Evolutionary conservation across 1,140 invertebrate genomes (phyloP).

Genomic region (Drosophila nannoptera): DNA sequence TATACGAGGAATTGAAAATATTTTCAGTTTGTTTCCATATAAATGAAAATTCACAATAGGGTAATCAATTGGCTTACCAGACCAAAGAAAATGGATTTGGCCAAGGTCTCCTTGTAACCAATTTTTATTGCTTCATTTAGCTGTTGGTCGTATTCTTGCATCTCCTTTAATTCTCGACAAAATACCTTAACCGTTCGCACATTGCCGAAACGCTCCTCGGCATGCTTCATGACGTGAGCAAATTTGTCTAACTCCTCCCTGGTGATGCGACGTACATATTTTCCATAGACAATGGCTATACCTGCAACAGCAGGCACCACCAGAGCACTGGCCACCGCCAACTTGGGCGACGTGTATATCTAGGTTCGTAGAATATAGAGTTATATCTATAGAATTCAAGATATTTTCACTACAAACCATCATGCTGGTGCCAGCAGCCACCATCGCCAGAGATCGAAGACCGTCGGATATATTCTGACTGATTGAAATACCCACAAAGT

Average conservation of each 20-base stretch:
- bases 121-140: constrained; percentile 88
- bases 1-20: constrained; percentile 64
- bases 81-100: constrained; percentile 94
- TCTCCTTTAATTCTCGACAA: constrained; percentile 90
- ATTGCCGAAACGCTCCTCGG: constrained; percentile 95
- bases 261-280: constrained; percentile 92
- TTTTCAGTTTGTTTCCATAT: neutral
- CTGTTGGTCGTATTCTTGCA: constrained; percentile 84
- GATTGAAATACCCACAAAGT: constrained; percentile 93
- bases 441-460: constrained; percentile 90
- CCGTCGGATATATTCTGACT: constrained; percentile 97
- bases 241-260: constrained; percentile 90
- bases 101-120: constrained; percentile 92
- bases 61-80: constrained; percentile 80
- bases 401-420: constrained; percentile 84
- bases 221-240: constrained; percentile 90
- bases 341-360: constrained; percentile 93
- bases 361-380: neutral
- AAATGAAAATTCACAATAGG: too few species aligned
- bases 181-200: constrained; percentile 97
- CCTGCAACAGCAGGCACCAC: constrained; percentile 93
- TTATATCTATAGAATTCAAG: too few species aligned
- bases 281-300: constrained; percentile 92
- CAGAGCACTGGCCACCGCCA: constrained; percentile 90
- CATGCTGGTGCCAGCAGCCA: constrained; percentile 91